phyloP scores from a whole-genome alignment of 92 coral and sea anemone genomes.

The Montipora capitata region DNA sequence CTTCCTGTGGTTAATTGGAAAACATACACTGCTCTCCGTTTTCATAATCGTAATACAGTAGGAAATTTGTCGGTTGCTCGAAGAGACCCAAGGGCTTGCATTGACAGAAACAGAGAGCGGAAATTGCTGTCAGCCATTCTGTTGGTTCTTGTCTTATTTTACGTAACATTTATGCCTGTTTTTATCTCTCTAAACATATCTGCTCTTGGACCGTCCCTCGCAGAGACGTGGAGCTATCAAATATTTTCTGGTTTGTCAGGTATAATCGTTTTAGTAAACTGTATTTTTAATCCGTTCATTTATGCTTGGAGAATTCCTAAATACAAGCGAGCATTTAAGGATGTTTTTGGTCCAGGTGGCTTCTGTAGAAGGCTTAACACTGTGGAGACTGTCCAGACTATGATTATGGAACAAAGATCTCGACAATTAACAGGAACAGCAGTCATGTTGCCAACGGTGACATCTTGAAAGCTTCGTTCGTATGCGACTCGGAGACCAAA shows the following conservation, averaged over 20 bases:
- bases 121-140: constrained; percentile 25
- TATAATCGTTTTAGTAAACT: constrained; percentile 48
- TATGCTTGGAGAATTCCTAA: constrained; percentile 59
- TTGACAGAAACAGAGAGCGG: constrained; percentile 11
- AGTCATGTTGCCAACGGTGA: background rate
- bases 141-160: constrained; percentile 16
- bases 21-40: constrained; percentile 42
- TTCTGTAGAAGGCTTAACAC: background rate
- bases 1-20: constrained; percentile 47
- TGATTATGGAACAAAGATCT: background rate
- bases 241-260: constrained; percentile 13
- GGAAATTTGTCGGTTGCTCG: background rate
- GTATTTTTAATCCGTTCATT: constrained; percentile 50
- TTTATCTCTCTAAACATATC: constrained; percentile 1
- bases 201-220: background rate
- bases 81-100: background rate
- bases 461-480: too few relatives aligned
- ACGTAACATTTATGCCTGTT: constrained; percentile 1
- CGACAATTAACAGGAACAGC: background rate
- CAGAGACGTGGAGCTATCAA: background rate
- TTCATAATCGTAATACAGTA: constrained; percentile 2
- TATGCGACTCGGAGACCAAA: too few relatives aligned
- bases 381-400: background rate
- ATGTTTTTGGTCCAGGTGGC: background rate
- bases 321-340: constrained; percentile 33